Percentiles rank a stretch among this genome's conserved stretches.
These are phyloP conservation scores for Amiota minor DNA, from an alignment of 2,888 invertebrate species.

Conservation along the genomic window DNA sequence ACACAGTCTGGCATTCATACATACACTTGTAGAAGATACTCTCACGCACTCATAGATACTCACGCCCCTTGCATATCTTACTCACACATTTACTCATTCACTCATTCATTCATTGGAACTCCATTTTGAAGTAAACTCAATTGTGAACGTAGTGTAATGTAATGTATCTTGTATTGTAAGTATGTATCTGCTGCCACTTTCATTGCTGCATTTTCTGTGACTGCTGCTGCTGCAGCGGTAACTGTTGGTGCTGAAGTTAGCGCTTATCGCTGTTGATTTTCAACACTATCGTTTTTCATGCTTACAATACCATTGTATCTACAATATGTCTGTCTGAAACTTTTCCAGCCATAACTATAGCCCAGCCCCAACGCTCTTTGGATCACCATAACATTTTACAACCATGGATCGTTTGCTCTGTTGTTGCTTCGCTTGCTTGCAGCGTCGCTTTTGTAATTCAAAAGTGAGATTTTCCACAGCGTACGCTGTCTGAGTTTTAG, in stretches of 20 bases:
- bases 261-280: slow-evolving; percentile 69
- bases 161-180: neutral
- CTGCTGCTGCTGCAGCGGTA: slow-evolving; percentile 40
- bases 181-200: neutral
- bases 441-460: slow-evolving; percentile 62
- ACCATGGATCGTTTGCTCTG: slow-evolving; percentile 51
- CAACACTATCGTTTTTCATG: slow-evolving; percentile 54
- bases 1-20: neutral
- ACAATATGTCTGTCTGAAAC: slow-evolving; percentile 24
- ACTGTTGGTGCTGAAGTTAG: slow-evolving; percentile 62
- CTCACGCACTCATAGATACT: slow-evolving; percentile 2
- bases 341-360: slow-evolving; percentile 1
- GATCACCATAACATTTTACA: too few relatives aligned
- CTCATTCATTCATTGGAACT: slow-evolving; percentile 23
- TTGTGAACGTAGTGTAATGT: neutral
- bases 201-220: neutral
- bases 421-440: slow-evolving; percentile 51
- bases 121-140: slow-evolving; percentile 25
- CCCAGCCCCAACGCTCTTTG: neutral
- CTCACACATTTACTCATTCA: neutral
- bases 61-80: slow-evolving; percentile 12
- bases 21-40: neutral
- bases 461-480: slow-evolving; percentile 70
- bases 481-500: slow-evolving; percentile 53
- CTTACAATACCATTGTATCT: neutral